Conservation (phyloP, 2,888 invertebrate species). For the Dione vanillae region DNA sequence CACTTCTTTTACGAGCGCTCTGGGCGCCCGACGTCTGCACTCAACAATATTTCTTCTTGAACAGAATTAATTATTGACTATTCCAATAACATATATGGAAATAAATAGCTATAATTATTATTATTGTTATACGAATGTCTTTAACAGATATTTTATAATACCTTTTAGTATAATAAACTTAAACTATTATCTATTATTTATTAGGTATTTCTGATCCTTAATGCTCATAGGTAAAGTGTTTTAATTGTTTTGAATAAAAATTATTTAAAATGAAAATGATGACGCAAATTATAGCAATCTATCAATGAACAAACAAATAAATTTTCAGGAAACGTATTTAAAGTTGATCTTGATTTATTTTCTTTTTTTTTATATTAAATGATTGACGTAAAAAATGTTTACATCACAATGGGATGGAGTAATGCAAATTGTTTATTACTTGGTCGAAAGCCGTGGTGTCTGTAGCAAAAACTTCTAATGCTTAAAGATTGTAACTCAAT, state of each 20-base stretch:
- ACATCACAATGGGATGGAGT: conserved; percentile 41
- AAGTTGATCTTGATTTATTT: conserved; percentile 19
- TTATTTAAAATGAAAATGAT: background rate
- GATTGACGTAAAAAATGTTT: conserved; percentile 45
- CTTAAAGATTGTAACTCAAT: no score
- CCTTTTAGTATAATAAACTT: no score
- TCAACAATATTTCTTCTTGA: conserved; percentile 55
- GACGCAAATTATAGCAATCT: conserved; percentile 2
- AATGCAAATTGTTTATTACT: conserved; percentile 25
- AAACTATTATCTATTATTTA: no score
- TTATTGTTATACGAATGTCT: no score
- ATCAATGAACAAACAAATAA: conserved; percentile 4
- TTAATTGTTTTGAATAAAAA: background rate
- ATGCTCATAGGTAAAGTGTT: no score
- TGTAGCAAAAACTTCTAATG: no score
- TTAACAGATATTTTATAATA: no score
- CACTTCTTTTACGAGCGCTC: conserved; percentile 63
- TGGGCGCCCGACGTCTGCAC: conserved; percentile 57
- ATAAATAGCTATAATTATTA: no score
- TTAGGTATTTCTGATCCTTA: no score
- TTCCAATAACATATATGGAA: conserved; percentile 1
- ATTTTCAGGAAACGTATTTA: background rate
- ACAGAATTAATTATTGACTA: background rate
- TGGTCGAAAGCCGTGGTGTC: conserved; percentile 28
- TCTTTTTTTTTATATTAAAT: conserved; percentile 18